Percentiles rank a stretch among this genome's conserved stretches.
These are phyloP conservation scores for Pocillopora grandis DNA, from an alignment of 92 coral and sea anemone genomes.

Conservation along the genomic window DNA sequence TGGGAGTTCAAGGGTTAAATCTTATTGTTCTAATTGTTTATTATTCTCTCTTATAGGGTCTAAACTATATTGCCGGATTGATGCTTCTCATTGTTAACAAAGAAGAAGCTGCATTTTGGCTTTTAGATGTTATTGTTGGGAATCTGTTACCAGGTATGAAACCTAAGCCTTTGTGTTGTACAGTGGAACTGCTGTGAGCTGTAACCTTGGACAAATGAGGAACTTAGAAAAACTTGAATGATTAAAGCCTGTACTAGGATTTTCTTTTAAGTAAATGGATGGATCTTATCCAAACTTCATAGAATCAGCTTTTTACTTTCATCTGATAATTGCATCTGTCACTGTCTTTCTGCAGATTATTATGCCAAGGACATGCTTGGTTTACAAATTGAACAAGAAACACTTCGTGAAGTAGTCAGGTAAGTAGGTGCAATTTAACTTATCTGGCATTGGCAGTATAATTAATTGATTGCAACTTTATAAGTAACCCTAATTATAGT, in stretches of 20 bases:
- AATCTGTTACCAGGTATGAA: slow-evolving; percentile 83
- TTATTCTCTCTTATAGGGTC: slow-evolving; percentile 16
- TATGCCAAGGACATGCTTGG: slow-evolving; percentile 90
- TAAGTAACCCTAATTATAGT: too few relatives aligned
- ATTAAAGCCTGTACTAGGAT: too few relatives aligned
- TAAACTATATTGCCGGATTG: slow-evolving; percentile 88
- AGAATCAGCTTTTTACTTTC: not conserved
- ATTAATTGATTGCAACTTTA: not conserved
- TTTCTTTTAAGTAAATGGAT: too few relatives aligned
- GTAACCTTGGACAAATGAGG: too few relatives aligned
- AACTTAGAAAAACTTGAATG: too few relatives aligned
- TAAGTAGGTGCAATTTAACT: slow-evolving; percentile 15
- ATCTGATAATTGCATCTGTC: not conserved
- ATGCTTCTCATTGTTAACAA: slow-evolving; percentile 79
- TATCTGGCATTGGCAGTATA: not conserved
- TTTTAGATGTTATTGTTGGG: slow-evolving; percentile 82
- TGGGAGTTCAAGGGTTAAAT: too few relatives aligned
- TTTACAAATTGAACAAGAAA: slow-evolving; percentile 86
- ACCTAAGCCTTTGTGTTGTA: too few relatives aligned
- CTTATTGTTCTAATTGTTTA: not conserved
- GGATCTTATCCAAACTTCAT: not conserved
- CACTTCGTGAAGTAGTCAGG: slow-evolving; percentile 84
- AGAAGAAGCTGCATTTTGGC: slow-evolving; percentile 95
- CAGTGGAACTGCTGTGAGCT: too few relatives aligned
- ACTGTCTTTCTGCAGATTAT: slow-evolving; percentile 64